Percentiles rank a stretch among this genome's conserved stretches.
These are phyloP conservation scores for Strix uralensis DNA, from an alignment of 2,113 vertebrate genomes.

Conservation along the genomic window DNA sequence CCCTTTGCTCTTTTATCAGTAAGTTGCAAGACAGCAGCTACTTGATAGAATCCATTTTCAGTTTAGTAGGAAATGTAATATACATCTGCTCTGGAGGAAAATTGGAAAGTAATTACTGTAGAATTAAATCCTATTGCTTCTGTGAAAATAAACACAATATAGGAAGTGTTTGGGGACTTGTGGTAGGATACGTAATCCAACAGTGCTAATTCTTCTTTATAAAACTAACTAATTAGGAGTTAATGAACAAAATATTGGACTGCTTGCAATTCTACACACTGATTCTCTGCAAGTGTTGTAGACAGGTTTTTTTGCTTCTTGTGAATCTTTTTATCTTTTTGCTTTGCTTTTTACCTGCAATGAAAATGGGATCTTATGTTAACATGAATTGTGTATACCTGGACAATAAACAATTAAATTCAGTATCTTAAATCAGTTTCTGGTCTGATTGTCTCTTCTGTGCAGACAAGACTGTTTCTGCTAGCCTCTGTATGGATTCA, in stretches of 20 bases:
- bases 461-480: background rate
- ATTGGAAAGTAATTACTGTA: conserved; percentile 31
- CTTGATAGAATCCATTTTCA: conserved; percentile 13
- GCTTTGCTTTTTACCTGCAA: background rate
- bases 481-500: background rate
- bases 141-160: conserved; percentile 23
- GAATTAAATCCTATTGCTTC: conserved; percentile 33
- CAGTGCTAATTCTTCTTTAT: conserved; percentile 20
- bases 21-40: background rate
- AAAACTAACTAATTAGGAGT: conserved; percentile 19
- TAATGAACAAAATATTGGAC: conserved; percentile 17
- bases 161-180: background rate
- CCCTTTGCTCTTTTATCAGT: background rate
- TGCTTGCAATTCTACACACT: background rate
- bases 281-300: background rate
- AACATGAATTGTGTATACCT: background rate
- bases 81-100: conserved; percentile 8
- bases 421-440: background rate
- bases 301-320: background rate
- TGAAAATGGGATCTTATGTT: background rate
- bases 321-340: background rate
- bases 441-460: background rate
- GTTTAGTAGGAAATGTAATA: background rate
- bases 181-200: background rate
- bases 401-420: background rate